phyloP scores from a whole-genome alignment of 2,113 vertebrate genomes.

The Onychostoma macrolepis region DNA sequence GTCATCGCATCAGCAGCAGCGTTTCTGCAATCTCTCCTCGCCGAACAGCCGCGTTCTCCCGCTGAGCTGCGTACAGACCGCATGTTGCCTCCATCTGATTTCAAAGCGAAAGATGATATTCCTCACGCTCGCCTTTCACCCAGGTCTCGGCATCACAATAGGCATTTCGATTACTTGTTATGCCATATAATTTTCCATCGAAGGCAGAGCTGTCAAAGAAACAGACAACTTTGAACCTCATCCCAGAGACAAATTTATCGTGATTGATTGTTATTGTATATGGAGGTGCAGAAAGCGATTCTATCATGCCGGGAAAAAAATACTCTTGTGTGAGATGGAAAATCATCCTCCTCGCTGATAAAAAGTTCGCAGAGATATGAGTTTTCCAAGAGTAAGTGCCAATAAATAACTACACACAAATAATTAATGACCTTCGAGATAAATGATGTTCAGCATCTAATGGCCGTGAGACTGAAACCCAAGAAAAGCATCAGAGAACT shows the following conservation, averaged over 20 bases:
- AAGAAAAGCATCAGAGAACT: constrained; percentile 11
- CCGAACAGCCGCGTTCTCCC: constrained; percentile 32
- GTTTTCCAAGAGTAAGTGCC: constrained; percentile 18
- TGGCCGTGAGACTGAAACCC: constrained; percentile 6
- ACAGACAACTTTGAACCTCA: constrained; percentile 2
- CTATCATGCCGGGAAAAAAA: background rate
- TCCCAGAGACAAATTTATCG: constrained; percentile 38
- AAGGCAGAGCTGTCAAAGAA: constrained; percentile 25
- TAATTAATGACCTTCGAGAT: constrained; percentile 7
- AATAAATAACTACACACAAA: constrained; percentile 12
- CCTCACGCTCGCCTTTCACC: constrained; percentile 12
- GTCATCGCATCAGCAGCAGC: constrained; percentile 26
- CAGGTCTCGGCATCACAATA: constrained; percentile 10
- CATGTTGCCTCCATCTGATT: constrained; percentile 32
- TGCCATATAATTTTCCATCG: constrained; percentile 6
- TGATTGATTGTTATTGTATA: constrained; percentile 33
- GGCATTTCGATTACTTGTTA: constrained; percentile 37
- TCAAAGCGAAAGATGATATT: constrained; percentile 34
- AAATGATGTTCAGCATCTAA: background rate
- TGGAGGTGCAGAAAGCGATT: constrained; percentile 12
- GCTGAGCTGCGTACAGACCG: constrained; percentile 23
- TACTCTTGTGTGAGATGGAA: background rate
- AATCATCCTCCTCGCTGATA: constrained; percentile 23
- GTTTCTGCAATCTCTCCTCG: constrained; percentile 30
- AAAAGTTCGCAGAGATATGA: constrained; percentile 1